A percentile compares a stretch with the other conserved stretches of the same genome.
phyloP scores from a whole-genome alignment of 2,888 invertebrate species.

The Herminia tarsipennalis region DNA sequence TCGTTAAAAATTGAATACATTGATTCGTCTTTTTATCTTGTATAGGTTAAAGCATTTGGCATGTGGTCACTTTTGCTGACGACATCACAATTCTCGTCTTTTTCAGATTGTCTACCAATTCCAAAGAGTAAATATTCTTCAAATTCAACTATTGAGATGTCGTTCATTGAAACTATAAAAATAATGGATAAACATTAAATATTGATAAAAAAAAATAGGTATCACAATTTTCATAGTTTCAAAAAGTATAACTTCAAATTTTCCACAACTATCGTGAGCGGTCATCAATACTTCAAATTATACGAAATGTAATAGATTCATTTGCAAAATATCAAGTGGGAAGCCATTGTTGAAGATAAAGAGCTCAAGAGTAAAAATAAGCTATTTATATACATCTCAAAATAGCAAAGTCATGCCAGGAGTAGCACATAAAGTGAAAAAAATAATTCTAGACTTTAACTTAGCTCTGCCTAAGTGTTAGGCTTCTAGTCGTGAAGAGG shows the following conservation, averaged over 20 bases:
- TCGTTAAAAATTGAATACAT: no score
- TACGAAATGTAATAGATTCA: background rate
- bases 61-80: conserved; percentile 42
- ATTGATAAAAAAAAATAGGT: no score
- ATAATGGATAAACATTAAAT: no score
- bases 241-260: conserved; percentile 1
- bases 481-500: no score
- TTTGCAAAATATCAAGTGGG: background rate
- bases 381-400: background rate
- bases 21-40: conserved; percentile 50
- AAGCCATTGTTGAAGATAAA: background rate
- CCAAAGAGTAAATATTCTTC: no score
- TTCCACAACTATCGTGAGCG: conserved; percentile 8
- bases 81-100: no score
- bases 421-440: no score
- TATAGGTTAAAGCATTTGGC: conserved; percentile 48
- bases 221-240: background rate
- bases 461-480: no score
- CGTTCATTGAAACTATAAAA: no score
- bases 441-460: no score
- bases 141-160: no score
- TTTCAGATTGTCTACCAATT: no score
- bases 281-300: background rate
- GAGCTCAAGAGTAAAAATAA: background rate
- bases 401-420: conserved; percentile 4